Conservation (phyloP, 1,140 invertebrate genomes). For the Homalodisca vitripennis region DNA sequence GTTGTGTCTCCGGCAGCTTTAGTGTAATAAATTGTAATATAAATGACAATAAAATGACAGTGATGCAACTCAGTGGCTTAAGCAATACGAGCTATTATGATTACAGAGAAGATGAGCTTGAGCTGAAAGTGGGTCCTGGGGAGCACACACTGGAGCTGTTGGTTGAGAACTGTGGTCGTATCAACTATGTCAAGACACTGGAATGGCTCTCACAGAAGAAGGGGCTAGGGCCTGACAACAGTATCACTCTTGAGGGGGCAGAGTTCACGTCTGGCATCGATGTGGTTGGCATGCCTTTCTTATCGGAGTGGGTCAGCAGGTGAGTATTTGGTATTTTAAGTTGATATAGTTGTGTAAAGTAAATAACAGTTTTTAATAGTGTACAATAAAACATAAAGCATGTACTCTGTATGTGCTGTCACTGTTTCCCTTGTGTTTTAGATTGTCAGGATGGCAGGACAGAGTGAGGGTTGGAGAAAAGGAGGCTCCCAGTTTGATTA, state of each 20-base stretch:
- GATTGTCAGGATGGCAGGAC: conserved; percentile 24
- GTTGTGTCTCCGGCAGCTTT: no score
- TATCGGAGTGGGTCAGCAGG: conserved; percentile 24
- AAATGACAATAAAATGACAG: no score
- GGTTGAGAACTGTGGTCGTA: conserved; percentile 32
- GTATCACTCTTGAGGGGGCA: background rate
- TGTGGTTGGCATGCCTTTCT: background rate
- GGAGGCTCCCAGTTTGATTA: conserved; percentile 39
- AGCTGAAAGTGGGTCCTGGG: conserved; percentile 12
- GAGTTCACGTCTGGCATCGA: conserved; percentile 9
- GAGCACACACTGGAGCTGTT: conserved; percentile 28
- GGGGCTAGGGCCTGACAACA: conserved; percentile 11
- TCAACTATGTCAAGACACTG: conserved; percentile 21
- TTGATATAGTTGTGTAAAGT: no score
- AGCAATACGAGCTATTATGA: background rate
- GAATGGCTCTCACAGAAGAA: conserved; percentile 11
- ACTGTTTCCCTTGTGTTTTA: conserved; percentile 9
- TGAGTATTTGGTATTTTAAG: no score
- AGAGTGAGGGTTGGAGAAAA: background rate
- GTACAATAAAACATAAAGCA: no score
- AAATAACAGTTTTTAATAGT: no score
- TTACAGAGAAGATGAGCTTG: conserved; percentile 19
- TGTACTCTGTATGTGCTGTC: no score
- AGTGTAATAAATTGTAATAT: no score
- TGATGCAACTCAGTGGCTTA: no score